These are phyloP conservation scores for Aspiorhynchus laticeps DNA, from an alignment of 2,113 vertebrate species.

Conservation along the genomic window DNA sequence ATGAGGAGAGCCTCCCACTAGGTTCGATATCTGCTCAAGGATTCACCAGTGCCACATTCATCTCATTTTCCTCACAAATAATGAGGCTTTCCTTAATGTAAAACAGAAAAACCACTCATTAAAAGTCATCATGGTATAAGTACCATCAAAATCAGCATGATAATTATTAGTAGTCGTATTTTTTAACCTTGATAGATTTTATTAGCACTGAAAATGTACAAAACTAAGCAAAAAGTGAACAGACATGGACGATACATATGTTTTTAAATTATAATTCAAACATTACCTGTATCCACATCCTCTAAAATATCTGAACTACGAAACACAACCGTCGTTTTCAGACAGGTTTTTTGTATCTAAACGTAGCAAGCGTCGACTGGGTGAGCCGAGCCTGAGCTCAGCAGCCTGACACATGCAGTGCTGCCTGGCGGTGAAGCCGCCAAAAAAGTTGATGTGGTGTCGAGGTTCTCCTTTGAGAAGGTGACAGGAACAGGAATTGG, in stretches of 20 bases:
- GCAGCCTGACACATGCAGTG: slow-evolving; percentile 66
- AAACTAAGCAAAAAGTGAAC: background rate
- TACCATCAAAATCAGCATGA: background rate
- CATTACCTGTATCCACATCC: slow-evolving; percentile 23
- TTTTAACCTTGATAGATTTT: background rate
- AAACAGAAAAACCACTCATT: background rate
- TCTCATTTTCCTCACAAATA: background rate
- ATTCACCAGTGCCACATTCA: slow-evolving; percentile 17
- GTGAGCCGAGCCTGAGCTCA: slow-evolving; percentile 71
- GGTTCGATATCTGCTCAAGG: slow-evolving; percentile 2
- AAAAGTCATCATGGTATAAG: background rate
- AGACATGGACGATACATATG: background rate
- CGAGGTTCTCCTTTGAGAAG: slow-evolving; percentile 58
- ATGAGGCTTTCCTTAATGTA: background rate
- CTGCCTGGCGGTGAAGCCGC: slow-evolving; percentile 71
- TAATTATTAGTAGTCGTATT: background rate
- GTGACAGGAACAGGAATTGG: slow-evolving; percentile 70
- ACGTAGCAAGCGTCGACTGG: slow-evolving; percentile 61
- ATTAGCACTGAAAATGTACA: background rate
- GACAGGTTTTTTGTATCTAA: slow-evolving; percentile 64
- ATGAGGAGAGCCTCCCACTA: background rate
- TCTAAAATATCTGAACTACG: slow-evolving; percentile 34
- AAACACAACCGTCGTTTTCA: slow-evolving; percentile 48
- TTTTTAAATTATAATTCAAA: slow-evolving; percentile 6
- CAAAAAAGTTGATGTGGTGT: slow-evolving; percentile 73